Conservation (phyloP, 2,113 vertebrate species). For the Vulpes lagopus region DNA sequence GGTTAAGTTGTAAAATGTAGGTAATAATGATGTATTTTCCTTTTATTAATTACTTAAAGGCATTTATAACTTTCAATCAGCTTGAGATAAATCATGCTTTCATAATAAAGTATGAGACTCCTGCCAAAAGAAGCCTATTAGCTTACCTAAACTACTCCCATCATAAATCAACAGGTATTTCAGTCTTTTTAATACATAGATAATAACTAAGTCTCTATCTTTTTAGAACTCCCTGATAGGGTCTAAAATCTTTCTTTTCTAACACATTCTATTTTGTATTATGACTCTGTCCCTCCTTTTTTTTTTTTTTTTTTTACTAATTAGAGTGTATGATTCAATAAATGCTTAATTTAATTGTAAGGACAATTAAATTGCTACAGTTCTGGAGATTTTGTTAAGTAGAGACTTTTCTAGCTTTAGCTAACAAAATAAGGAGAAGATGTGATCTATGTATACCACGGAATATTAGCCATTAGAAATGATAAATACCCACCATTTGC, state of each 20-base stretch:
- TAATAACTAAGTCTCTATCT: background rate
- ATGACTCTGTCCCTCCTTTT: background rate
- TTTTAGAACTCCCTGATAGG: background rate
- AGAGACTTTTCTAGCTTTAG: background rate
- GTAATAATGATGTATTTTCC: background rate
- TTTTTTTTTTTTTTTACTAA: background rate
- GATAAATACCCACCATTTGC: no score
- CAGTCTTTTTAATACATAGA: slow-evolving; percentile 11
- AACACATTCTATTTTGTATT: background rate
- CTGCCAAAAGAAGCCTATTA: background rate
- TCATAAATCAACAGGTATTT: background rate
- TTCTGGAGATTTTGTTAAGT: slow-evolving; percentile 44
- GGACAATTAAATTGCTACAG: background rate
- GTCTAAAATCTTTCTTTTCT: background rate
- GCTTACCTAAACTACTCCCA: background rate
- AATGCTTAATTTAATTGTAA: slow-evolving; percentile 33
- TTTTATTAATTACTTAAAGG: background rate
- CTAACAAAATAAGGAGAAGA: background rate
- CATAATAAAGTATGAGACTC: background rate
- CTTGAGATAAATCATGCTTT: background rate
- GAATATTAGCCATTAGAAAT: no score
- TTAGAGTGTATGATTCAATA: background rate
- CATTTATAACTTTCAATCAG: background rate
- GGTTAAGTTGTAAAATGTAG: background rate
- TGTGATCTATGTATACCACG: no score